Evolutionary conservation across 2,888 invertebrate genomes (phyloP), one percentile per base, ranked within the genome.

Genomic region (Selenia dentaria): DNA sequence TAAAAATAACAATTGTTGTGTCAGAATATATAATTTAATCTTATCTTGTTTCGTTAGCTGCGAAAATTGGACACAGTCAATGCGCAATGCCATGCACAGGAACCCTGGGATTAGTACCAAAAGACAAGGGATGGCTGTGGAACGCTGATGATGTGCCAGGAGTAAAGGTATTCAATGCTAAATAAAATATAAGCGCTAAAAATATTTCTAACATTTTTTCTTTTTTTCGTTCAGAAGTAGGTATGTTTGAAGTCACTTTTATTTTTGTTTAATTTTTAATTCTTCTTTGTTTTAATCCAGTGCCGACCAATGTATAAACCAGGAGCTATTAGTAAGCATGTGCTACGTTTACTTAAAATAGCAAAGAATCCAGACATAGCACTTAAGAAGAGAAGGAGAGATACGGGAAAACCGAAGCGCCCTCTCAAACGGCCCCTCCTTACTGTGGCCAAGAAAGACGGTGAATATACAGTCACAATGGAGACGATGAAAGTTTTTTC

Each of bases 91-190:
- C 85, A 22, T 83, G 85, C 61, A 68, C 67, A 6, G 86, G 84
- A 14, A 73, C 70, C 22, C 44, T 81, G 28, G 67, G 66, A 26
- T 49, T 59, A 42, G 89, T 91, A 14, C 91, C 90, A n/a, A 86
- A 79, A 51, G 48, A 54, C 20, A 91, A 89, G 89, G 91, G 91
- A n/a, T 91, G 91, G 91, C 63, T 89, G 13, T 91, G 91, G 91
- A 87, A 71, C 49, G 78, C 87, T 42, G 82, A 85, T 49, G 65
- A 86, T 58, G 51, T 82, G 18, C 83, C 87, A 33, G 91, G 89
- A 29, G 42, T 87, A 50, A 85, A 82, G 83, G 90, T 16, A 16
- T 16, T 88, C 78, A 22, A 8, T 22, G 8, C 22, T 4, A n/a
- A n/a, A n/a, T n/a, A n/a, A n/a, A n/a, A n/a, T n/a, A n/a, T n/a